Evolutionary conservation across 2,113 vertebrate genomes (phyloP), one percentile per base, ranked within the genome.

Genomic region (Tylochromis polylepis): DNA sequence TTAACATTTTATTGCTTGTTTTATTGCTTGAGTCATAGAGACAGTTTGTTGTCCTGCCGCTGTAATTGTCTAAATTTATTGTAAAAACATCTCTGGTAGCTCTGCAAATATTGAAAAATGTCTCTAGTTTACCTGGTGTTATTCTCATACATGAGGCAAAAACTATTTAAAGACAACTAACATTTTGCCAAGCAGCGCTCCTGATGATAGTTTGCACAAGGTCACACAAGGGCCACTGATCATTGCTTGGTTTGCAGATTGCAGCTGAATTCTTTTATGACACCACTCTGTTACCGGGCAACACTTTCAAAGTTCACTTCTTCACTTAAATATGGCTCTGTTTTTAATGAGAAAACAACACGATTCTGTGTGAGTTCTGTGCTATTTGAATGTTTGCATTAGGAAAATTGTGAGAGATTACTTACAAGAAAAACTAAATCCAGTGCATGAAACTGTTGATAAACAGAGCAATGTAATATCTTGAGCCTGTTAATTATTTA

Each of bases 251-350:
- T 10, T 38, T 38, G 8, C 10, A 38, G 29, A 31, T 31, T 31
- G 1, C 58, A 60, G 0, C 18, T 60, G 1, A 2, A 62, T 0
- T 38, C 0, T 38, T 65, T 65, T 38, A 22, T 38, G 60, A 65
- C 20, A 38, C 34, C 60, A 22, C n/a, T n/a, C 60, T 65, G 34
- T 65, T 65, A 38, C 6, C 34, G 14, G 20, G 6, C 34, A 65
- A 65, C 34, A 65, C 18, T 65, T 20, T 38, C 60, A 65, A 65
- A 65, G 20, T 65, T 38, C 60, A 65, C 18, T 3, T 38, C 2
- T 65, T 0, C 34, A 65, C 20, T 65, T 65, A 0, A n/a, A 14
- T 8, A 0, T 22, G 60, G 36, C 29, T 60, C 15, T 59, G 8
- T 18, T 58, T 29, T 58, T 1, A 60, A 0, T 60, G 58, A 31